Base-by-base conservation (phyloP, 2,113 vertebrate species). In the Enhydra lutris region DNA sequence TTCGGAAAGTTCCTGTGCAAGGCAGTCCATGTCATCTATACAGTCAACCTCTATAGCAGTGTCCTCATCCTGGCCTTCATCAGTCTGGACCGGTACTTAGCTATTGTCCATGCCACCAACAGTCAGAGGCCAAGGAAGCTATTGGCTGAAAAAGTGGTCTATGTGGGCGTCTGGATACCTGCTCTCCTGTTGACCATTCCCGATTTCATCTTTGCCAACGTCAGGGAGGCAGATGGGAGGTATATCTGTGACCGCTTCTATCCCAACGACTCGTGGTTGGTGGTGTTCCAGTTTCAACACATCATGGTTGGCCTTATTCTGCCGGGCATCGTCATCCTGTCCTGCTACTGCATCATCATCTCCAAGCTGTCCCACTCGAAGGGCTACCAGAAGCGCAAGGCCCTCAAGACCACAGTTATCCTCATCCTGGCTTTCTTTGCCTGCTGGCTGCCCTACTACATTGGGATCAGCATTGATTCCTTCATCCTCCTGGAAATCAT, bases 61-160 rank as follows among this genome's bases (percentile, higher is more conserved):
- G 99, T 99, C 71, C 97, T 99, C 84, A 99, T 99, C 97, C 98
- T 99, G 98, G 99, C 99, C 80, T 99, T 99, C 94, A 99, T 99
- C 97, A 99, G 99, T 69, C 97, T 99, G 73, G 99, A 99, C 97
- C 98, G 99, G 4, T 99, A 99, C 98, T 95, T 99, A 97, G 99
- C 99, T 0, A 99, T 99, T 6, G 99, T 99, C 23, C 99, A 99
- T 0, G 99, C 99, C 85, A 99, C 99, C 94, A 99, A 99, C 98
- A 99, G 99, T 97, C 99, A 99, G 97, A 97, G 96, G 94, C 99
- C 99, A 0, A 98, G 99, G 74, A 99, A 99, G 97, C 98, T 99
- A 84, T 93, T 99, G 91, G 99, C 99, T 0, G 99, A 99, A 96
- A 99, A 97, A 93, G 99, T 99, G 79, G 99, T 99, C 73, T 99